Evolutionary conservation across 2,797 vertebrate genomes (phyloP).

Genomic region (Philypnodon macrostomus): DNA sequence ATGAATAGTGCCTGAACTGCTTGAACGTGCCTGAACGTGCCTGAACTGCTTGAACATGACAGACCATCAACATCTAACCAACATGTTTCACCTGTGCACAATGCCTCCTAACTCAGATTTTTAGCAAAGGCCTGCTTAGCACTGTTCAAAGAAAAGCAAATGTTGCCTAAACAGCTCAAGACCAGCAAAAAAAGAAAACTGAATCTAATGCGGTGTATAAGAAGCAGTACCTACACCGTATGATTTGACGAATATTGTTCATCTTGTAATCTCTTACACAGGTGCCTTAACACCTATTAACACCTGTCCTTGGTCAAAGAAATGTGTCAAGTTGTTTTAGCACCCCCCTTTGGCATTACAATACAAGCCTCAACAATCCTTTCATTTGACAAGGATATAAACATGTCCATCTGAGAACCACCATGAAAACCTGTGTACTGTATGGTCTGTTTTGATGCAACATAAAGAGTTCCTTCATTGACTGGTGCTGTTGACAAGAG

Average conservation of each 20-base stretch:
- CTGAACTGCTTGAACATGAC: conserved; percentile 74
- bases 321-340: conserved; percentile 72
- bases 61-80: conserved; percentile 59
- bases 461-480: conserved; percentile 80
- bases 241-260: conserved; percentile 76
- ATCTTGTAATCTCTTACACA: conserved; percentile 69
- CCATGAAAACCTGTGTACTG: conserved; percentile 67
- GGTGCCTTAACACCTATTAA: conserved; percentile 65
- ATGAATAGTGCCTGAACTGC: conserved; percentile 74
- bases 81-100: conserved; percentile 59
- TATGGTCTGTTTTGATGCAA: conserved; percentile 74
- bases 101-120: conserved; percentile 73
- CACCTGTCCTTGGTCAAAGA: conserved; percentile 71
- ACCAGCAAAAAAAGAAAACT: conserved; percentile 64
- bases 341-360: conserved; percentile 68
- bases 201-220: conserved; percentile 72
- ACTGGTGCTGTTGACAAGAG: conserved; percentile 75
- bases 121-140: conserved; percentile 72
- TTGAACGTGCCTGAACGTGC: conserved; percentile 74
- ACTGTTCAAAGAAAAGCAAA: conserved; percentile 72
- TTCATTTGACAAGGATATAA: conserved; percentile 69
- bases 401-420: conserved; percentile 72
- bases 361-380: conserved; percentile 75
- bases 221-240: conserved; percentile 83
- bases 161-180: conserved; percentile 74